phyloP scores from a whole-genome alignment of 1,140 invertebrate genomes.

The Drosophila trapezifrons region DNA sequence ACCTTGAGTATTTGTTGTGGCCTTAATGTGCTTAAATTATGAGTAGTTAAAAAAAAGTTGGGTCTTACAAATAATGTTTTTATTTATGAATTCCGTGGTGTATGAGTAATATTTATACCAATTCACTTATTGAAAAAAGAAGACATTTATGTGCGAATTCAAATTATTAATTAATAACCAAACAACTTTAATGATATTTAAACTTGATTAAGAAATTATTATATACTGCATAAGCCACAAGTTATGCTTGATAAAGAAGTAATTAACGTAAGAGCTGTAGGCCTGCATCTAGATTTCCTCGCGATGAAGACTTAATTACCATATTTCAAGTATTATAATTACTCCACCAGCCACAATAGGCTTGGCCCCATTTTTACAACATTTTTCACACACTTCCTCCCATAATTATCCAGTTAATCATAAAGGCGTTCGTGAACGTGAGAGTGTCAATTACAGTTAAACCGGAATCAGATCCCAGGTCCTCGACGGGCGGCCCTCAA shows the following conservation, averaged over 20 bases:
- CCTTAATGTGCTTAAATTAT: slow-evolving; percentile 50
- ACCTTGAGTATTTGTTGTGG: slow-evolving; percentile 51
- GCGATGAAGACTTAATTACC: not conserved
- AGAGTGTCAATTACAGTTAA: slow-evolving; percentile 28
- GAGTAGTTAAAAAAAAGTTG: slow-evolving; percentile 11
- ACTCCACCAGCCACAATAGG: not conserved
- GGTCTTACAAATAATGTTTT: not conserved
- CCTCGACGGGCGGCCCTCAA: slow-evolving; percentile 35
- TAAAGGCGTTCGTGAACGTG: slow-evolving; percentile 27
- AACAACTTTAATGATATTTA: not conserved
- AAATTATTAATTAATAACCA: not conserved
- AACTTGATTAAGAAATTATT: not conserved
- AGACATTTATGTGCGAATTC: not conserved
- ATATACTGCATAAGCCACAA: too few species aligned
- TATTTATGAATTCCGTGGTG: not conserved
- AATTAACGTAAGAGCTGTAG: not conserved
- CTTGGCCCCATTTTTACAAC: slow-evolving; percentile 7
- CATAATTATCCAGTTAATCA: slow-evolving; percentile 34
- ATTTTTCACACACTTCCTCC: slow-evolving; percentile 19
- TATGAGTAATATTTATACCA: too few species aligned
- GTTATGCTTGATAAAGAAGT: too few species aligned
- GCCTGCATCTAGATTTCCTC: not conserved
- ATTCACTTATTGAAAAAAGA: not conserved
- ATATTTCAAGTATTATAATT: slow-evolving; percentile 11
- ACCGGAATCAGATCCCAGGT: slow-evolving; percentile 33